Evolutionary conservation across 2,113 vertebrate species (phyloP), one percentile per base, ranked within the genome.

Genomic region (Reinhardtius hippoglossoides): DNA sequence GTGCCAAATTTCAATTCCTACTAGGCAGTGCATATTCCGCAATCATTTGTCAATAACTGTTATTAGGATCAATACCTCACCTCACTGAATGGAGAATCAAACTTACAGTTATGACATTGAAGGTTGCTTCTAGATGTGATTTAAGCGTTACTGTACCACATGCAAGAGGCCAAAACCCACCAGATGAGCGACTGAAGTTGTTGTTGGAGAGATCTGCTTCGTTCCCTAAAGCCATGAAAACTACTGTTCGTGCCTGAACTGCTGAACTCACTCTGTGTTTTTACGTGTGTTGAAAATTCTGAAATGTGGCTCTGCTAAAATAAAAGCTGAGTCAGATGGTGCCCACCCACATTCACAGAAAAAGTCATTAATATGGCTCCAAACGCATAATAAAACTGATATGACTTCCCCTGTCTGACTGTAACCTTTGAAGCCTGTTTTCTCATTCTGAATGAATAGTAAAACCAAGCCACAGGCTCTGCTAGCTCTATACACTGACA

Each of bases 351-450:
- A 44, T 40, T 50, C 3, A 60, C 1, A 65, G 31, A 69, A 67
- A 15, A 72, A 67, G 24, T 76, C 20, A 80, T 72, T 77, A 73
- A 78, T 72, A 35, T 40, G 27, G 20, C 35, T 61, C 62, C 35
- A 60, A 66, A 69, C 20, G n/a, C 44, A 64, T 59, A 58, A 78
- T 74, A 73, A 56, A 65, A 78, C 20, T 64, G 18, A 35, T 62
- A 56, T 67, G 46, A 58, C 64, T 64, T 63, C 31, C 2, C 8
- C 31, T 31, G 65, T 84, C 37, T 76, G 81, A 65, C 24, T n/a
- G 61, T 83, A 85, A 90, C 90, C 82, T 92, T 89, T 88, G 5
- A 74, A 70, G 58, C 52, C 66, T 68, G 78, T 72, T 88, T 81
- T 56, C 68, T 84, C 55, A 81, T 78, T 82, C 78, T 60, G 55